Percentiles rank a stretch among this genome's conserved stretches.
These are phyloP conservation scores for Stegodyphus dumicola DNA, from an alignment of 1,140 invertebrate genomes.

Conservation along the genomic window DNA sequence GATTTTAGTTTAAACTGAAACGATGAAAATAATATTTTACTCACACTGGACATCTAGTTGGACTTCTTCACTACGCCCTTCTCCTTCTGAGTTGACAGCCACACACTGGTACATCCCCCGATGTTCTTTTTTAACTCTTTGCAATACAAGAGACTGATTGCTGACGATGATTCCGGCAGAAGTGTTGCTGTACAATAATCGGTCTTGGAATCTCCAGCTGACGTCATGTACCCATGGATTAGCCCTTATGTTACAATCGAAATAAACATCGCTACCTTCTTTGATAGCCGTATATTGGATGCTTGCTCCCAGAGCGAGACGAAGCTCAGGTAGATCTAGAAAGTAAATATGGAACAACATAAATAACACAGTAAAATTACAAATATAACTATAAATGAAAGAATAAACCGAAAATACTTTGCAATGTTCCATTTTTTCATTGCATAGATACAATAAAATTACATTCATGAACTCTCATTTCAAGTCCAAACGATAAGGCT, in stretches of 20 bases:
- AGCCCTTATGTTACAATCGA: conserved; percentile 78
- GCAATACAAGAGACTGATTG: conserved; percentile 64
- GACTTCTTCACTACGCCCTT: conserved; percentile 47
- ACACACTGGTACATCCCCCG: conserved; percentile 64
- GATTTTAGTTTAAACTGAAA: too few species aligned
- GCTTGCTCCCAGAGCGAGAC: conserved; percentile 60
- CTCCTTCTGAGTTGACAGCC: conserved; percentile 63
- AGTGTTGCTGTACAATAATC: conserved; percentile 17
- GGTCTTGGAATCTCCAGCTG: conserved; percentile 60
- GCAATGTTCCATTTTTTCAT: too few species aligned
- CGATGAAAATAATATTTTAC: neutral
- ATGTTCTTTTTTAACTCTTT: conserved; percentile 64
- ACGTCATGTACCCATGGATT: conserved; percentile 63
- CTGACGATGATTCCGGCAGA: conserved; percentile 62
- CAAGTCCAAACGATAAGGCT: too few species aligned
- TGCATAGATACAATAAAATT: too few species aligned
- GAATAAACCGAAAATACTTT: too few species aligned
- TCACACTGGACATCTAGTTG: conserved; percentile 62
- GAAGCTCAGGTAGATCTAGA: neutral
- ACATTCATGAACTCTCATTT: too few species aligned
- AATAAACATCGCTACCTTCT: conserved; percentile 85
- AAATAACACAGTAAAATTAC: neutral
- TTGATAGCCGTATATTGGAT: conserved; percentile 81
- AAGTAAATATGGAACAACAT: neutral
- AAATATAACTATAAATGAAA: neutral